Evolutionary conservation across 2,888 invertebrate species (phyloP), one percentile per base, ranked within the genome.

Genomic region (Phyllotreta cruciferae): DNA sequence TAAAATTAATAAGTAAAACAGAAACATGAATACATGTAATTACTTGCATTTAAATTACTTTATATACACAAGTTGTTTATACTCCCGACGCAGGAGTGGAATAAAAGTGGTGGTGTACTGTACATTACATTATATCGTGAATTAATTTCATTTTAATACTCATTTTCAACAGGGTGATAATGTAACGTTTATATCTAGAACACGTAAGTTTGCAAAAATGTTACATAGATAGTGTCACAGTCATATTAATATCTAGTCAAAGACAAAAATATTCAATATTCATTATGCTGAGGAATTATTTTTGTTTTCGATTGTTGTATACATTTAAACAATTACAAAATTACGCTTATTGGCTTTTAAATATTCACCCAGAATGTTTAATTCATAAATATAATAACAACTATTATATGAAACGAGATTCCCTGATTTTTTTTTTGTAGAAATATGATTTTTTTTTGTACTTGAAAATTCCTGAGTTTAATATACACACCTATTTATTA

Each of bases 1-100:
- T 81, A 81, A 81, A 81, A 81, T 81, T 80, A 81, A 81, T 81
- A 81, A 81, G 80, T 80, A 81, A 81, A 81, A 81, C 81, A 82
- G 81, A 82, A 82, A 81, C 80, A 80, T 80, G 79, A 80, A 80
- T 80, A 81, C 79, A 80, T 80, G 74, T 77, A 75, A 76, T 74
- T 75, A 76, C 75, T 76, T 77, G 75, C 75, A 77, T 77, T 73
- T 75, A 74, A 79, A 77, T 78, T 78, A 77, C 77, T 77, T 58
- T 78, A 79, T 80, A 77, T 80, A 78, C 78, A 80, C 77, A 80
- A 75, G 73, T 74, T 75, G 72, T 77, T 78, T 77, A 77, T 76
- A 78, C 78, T 78, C 79, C 78, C 68, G 76, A 73, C 75, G 74
- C 64, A 71, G 75, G 77, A 78, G 77, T 74, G 70, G 67, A 64